phyloP scores from a whole-genome alignment of 2,113 vertebrate species.

The Mystacornis crossleyi region DNA sequence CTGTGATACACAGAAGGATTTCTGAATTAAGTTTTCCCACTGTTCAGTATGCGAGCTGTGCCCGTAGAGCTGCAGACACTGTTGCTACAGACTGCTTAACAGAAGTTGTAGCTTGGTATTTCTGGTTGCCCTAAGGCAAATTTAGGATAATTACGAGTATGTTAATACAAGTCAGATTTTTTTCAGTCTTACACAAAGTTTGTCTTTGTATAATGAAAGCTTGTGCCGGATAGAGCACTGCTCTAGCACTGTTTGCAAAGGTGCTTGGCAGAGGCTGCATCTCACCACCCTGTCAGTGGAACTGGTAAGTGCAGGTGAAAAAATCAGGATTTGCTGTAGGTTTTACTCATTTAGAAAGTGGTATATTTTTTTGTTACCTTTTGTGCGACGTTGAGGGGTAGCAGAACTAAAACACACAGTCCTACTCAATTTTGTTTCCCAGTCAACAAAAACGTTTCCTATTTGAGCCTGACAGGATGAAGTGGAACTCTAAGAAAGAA shows the following conservation, averaged over 20 bases:
- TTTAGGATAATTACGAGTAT: not conserved
- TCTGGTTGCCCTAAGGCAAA: not conserved
- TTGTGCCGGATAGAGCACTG: not conserved
- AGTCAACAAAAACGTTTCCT: not conserved
- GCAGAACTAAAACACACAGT: not conserved
- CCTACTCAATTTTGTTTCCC: not conserved
- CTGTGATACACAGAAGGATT: not conserved
- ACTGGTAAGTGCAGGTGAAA: not conserved
- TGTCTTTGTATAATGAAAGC: not conserved
- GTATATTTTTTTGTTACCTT: not conserved
- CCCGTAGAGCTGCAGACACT: not conserved
- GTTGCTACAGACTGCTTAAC: not conserved
- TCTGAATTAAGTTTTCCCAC: not conserved
- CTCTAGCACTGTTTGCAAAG: not conserved
- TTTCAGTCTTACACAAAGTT: not conserved
- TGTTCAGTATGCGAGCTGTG: not conserved
- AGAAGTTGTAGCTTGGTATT: not conserved
- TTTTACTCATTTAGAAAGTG: not conserved
- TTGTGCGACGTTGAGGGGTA: not conserved
- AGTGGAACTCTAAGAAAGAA: constrained; percentile 1
- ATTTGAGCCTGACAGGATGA: not conserved
- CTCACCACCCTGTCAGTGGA: not conserved
- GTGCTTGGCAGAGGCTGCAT: not conserved
- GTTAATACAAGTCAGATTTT: not conserved
- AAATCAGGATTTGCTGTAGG: not conserved